Conservation (phyloP, 2,113 vertebrate species). For the Atlantisia rogersi region DNA sequence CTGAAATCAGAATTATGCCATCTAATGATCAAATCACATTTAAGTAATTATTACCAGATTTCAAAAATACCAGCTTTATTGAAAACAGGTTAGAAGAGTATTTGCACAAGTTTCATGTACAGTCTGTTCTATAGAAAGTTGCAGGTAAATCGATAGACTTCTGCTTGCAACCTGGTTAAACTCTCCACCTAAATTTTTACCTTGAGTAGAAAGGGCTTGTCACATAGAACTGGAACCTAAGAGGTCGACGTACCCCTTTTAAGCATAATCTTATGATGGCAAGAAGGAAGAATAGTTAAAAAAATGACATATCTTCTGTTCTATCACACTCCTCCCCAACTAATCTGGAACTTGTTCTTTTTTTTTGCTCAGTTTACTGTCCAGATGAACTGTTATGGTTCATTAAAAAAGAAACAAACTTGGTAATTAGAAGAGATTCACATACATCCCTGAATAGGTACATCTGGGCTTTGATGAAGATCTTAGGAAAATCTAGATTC, state of each 20-base stretch:
- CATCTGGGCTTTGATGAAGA: neutral
- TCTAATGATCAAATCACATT: neutral
- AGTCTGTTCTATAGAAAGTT: neutral
- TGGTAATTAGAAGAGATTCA: neutral
- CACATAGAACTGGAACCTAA: neutral
- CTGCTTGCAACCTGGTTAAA: neutral
- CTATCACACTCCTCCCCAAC: neutral
- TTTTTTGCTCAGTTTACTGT: neutral
- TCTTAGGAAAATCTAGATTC: neutral
- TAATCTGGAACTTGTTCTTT: neutral
- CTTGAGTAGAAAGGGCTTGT: neutral
- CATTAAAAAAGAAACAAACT: neutral
- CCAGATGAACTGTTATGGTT: neutral
- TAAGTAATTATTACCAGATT: neutral
- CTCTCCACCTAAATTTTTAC: neutral
- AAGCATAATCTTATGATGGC: neutral
- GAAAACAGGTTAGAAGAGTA: neutral
- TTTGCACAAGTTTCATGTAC: neutral
- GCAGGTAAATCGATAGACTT: neutral
- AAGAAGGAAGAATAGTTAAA: neutral
- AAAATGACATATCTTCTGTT: neutral
- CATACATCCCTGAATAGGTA: fast-evolving
- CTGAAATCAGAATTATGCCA: neutral
- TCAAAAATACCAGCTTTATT: neutral
- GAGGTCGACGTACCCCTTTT: neutral